These are phyloP conservation scores for Phaonia tiefii DNA, from an alignment of 2,888 invertebrate genomes.

Conservation along the genomic window DNA sequence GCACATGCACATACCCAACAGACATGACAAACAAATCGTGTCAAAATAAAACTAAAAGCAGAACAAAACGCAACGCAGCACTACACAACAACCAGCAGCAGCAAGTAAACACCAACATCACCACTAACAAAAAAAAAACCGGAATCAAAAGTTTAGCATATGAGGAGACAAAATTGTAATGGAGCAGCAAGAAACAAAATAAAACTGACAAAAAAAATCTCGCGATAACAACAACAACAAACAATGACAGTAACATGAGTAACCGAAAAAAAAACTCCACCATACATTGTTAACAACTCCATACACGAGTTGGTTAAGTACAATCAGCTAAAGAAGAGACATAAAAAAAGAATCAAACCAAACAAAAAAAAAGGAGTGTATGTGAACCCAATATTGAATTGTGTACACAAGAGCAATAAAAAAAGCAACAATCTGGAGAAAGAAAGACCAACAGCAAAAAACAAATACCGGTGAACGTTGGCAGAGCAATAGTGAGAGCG, in stretches of 20 bases:
- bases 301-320: background rate
- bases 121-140: constrained; percentile 42
- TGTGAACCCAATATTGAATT: background rate
- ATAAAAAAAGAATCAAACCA: constrained; percentile 8
- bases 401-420: constrained; percentile 11
- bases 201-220: constrained; percentile 11
- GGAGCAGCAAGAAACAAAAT: background rate
- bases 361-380: constrained; percentile 65
- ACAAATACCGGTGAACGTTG: constrained; percentile 59
- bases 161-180: no score
- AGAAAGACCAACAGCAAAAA: constrained; percentile 32
- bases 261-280: background rate
- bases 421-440: constrained; percentile 53
- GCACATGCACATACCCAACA: constrained; percentile 8
- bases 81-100: no score
- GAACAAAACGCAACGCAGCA: constrained; percentile 17
- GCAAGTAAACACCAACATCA: no score
- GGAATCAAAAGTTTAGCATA: constrained; percentile 42
- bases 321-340: constrained; percentile 8
- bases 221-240: constrained; percentile 14
- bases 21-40: constrained; percentile 53
- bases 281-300: constrained; percentile 31
- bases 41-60: constrained; percentile 50
- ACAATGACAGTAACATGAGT: constrained; percentile 5
- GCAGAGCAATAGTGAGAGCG: constrained; percentile 50